These are phyloP conservation scores for Nyctibius bracteatus DNA, from an alignment of 2,113 vertebrate genomes.

Conservation along the genomic window DNA sequence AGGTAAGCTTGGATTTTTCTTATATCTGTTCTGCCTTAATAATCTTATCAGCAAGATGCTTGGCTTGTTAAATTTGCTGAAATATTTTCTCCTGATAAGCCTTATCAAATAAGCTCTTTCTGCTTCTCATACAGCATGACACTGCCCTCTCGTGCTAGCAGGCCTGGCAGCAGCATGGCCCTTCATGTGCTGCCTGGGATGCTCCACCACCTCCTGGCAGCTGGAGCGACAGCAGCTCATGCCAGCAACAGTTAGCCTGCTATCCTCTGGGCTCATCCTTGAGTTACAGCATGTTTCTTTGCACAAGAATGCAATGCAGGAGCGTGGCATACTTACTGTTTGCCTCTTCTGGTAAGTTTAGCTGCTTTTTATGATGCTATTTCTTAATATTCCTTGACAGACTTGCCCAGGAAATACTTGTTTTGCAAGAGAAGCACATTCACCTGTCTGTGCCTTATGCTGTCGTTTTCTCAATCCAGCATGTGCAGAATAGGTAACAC, in stretches of 20 bases:
- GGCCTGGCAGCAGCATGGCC: accelerated
- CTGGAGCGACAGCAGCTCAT: accelerated
- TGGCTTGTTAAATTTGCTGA: background rate
- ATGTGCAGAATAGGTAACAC: accelerated
- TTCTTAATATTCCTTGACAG: background rate
- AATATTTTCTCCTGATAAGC: background rate
- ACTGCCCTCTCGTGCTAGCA: background rate
- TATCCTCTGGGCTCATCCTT: background rate
- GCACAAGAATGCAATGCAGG: too few relatives aligned
- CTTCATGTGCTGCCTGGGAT: accelerated
- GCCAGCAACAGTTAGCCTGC: accelerated
- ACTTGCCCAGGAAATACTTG: background rate
- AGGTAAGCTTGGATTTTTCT: background rate
- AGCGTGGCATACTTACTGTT: accelerated
- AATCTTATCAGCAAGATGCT: background rate
- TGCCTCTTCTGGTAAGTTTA: background rate
- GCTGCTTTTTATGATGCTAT: background rate
- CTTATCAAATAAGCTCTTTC: background rate
- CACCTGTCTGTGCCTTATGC: background rate
- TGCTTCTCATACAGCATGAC: background rate
- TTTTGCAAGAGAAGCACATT: background rate
- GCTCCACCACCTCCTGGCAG: background rate
- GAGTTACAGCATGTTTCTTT: accelerated
- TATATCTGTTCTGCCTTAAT: background rate
- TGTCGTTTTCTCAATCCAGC: background rate